A percentile compares a stretch with the other conserved stretches of the same genome.
Conservation (phyloP, 1,140 invertebrate species). For the Aporrectodea caliginosa region DNA sequence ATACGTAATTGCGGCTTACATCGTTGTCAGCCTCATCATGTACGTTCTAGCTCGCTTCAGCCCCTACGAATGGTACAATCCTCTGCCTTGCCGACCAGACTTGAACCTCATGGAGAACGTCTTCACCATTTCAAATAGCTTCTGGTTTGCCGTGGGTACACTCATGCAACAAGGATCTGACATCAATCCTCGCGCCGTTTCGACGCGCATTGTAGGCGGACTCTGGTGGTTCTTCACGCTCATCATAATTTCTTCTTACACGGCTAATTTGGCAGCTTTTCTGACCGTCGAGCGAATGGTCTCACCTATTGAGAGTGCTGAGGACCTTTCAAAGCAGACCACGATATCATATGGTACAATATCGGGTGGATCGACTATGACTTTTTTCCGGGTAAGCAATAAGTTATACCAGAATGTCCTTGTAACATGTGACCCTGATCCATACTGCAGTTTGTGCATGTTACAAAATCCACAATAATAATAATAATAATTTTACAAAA, state of each 20-base stretch:
- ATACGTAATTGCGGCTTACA: slow-evolving; percentile 56
- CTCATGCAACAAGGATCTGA: slow-evolving; percentile 57
- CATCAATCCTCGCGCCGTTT: slow-evolving; percentile 63
- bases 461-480: no score
- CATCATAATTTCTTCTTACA: slow-evolving; percentile 96
- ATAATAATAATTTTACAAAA: no score
- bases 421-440: no score
- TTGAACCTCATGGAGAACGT: slow-evolving; percentile 64
- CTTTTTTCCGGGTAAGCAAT: slow-evolving; percentile 69
- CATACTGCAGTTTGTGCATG: no score
- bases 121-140: slow-evolving; percentile 58
- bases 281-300: slow-evolving; percentile 90
- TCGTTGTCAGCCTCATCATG: slow-evolving; percentile 65
- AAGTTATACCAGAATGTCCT: not conserved
- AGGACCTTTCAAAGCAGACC: slow-evolving; percentile 87
- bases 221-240: slow-evolving; percentile 99
- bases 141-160: slow-evolving; percentile 56
- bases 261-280: slow-evolving; percentile 96
- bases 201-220: slow-evolving; percentile 88
- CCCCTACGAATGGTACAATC: slow-evolving; percentile 63
- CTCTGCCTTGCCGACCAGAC: slow-evolving; percentile 61
- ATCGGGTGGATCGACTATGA: slow-evolving; percentile 78
- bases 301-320: slow-evolving; percentile 87
- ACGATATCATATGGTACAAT: slow-evolving; percentile 93
- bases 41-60: slow-evolving; percentile 71